These are phyloP conservation scores for Proisotoma minuta DNA, from an alignment of 2,888 invertebrate genomes.

Conservation along the genomic window DNA sequence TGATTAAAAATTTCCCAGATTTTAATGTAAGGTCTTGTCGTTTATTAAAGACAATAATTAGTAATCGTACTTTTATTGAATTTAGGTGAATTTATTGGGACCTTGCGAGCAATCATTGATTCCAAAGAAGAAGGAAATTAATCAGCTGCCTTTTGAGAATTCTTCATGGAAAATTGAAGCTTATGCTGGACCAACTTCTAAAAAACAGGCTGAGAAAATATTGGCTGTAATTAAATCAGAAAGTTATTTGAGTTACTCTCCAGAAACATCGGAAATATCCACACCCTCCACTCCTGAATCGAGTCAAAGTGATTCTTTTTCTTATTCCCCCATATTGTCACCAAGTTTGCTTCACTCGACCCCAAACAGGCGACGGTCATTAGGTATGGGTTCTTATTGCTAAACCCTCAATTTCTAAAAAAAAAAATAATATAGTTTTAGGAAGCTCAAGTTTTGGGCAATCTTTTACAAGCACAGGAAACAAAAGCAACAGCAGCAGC, in stretches of 20 bases:
- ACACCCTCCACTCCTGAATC: constrained; percentile 3
- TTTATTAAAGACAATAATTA: neutral
- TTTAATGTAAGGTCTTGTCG: constrained; percentile 19
- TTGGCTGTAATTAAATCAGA: constrained; percentile 24
- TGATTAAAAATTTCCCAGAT: constrained; percentile 24
- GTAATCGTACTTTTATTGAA: neutral
- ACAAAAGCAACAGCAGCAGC: too few species aligned
- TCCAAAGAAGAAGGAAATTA: constrained; percentile 11
- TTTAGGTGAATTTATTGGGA: constrained; percentile 14
- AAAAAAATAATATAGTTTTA: too few species aligned
- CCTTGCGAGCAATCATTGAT: constrained; percentile 8
- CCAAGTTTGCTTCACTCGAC: too few species aligned
- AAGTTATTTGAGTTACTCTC: constrained; percentile 13
- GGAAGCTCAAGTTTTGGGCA: too few species aligned
- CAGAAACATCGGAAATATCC: constrained; percentile 8
- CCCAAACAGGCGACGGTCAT: too few species aligned
- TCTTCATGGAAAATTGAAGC: constrained; percentile 63
- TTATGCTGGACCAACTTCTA: constrained; percentile 86
- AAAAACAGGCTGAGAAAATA: constrained; percentile 63
- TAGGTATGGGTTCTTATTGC: too few species aligned
- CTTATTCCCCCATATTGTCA: too few species aligned
- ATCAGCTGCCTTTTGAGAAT: too few species aligned
- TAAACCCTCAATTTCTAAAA: too few species aligned
- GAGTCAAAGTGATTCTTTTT: too few species aligned
- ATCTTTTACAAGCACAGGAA: too few species aligned